Evolutionary conservation across 2,113 vertebrate species (phyloP).

Genomic region (Marcusenius ussheri): DNA sequence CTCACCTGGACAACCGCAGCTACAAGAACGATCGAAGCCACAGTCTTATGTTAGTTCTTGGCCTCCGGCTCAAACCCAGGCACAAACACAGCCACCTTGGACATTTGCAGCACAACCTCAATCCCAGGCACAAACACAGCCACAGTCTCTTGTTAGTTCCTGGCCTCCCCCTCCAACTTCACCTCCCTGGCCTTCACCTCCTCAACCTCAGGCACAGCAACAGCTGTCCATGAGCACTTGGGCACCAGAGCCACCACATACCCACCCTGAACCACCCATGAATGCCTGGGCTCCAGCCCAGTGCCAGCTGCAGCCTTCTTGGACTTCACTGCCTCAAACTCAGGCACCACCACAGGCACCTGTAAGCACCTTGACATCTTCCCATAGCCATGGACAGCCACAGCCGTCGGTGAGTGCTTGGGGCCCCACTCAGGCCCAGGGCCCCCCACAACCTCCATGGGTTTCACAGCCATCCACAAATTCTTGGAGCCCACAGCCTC

Average conservation of each 20-base stretch:
- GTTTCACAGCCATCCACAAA: slow-evolving; percentile 37
- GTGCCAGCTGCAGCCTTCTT: slow-evolving; percentile 1
- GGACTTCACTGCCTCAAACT: slow-evolving; percentile 32
- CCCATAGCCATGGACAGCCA: slow-evolving; percentile 27
- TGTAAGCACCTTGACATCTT: slow-evolving; percentile 46
- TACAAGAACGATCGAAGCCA: slow-evolving; percentile 30
- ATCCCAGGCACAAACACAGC: slow-evolving; percentile 29
- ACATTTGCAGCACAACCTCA: slow-evolving; percentile 32
- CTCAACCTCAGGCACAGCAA: slow-evolving; percentile 22
- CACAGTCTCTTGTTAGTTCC: not conserved
- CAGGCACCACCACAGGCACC: slow-evolving; percentile 38
- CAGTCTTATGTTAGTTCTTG: slow-evolving; percentile 47
- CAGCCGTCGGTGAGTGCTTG: not conserved
- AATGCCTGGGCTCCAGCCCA: slow-evolving; percentile 46
- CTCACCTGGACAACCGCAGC: slow-evolving; percentile 26
- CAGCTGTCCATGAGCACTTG: not conserved
- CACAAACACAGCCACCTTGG: slow-evolving; percentile 30
- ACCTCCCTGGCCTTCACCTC: slow-evolving; percentile 47
- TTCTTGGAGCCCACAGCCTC: slow-evolving; percentile 50
- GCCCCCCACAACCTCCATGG: slow-evolving; percentile 21
- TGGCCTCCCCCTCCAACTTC: slow-evolving; percentile 25
- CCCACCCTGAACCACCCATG: not conserved
- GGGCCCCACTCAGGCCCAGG: slow-evolving; percentile 7
- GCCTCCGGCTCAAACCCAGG: slow-evolving; percentile 45
- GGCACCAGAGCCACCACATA: slow-evolving; percentile 6